Conservation (phyloP, 1,140 invertebrate species). For the Aphelenchoides fujianensis region DNA sequence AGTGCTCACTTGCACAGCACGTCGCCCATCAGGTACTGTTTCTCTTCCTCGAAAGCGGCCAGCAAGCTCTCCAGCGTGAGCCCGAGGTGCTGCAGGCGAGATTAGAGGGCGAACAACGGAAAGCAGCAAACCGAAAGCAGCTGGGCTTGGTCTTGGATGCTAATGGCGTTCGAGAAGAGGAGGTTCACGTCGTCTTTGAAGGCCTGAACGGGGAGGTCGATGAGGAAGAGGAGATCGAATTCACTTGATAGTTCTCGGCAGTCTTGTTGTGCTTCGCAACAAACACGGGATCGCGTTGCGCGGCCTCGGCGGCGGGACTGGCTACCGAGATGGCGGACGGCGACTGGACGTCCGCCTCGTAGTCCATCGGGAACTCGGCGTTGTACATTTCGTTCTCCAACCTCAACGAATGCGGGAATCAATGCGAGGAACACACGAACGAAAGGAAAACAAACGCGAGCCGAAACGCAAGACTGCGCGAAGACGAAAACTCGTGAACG, state of each 20-base stretch:
- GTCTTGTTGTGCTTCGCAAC: slow-evolving; percentile 55
- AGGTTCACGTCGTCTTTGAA: slow-evolving; percentile 60
- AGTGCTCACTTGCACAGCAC: slow-evolving; percentile 28
- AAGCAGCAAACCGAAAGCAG: slow-evolving; percentile 31
- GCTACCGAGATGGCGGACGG: slow-evolving; percentile 7
- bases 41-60: slow-evolving; percentile 57
- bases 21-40: slow-evolving; percentile 59
- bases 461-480: not conserved
- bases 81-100: slow-evolving; percentile 47
- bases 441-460: not conserved
- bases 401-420: not conserved
- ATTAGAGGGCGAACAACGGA: slow-evolving; percentile 5
- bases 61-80: slow-evolving; percentile 34
- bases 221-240: not conserved
- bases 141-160: slow-evolving; percentile 43
- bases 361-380: slow-evolving; percentile 27
- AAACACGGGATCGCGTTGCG: slow-evolving; percentile 43
- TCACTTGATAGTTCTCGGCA: slow-evolving; percentile 57
- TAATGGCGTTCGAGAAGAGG: slow-evolving; percentile 45
- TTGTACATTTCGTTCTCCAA: slow-evolving; percentile 11
- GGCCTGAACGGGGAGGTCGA: slow-evolving; percentile 26
- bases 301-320: slow-evolving; percentile 32
- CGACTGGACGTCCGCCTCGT: slow-evolving; percentile 19
- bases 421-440: not conserved
- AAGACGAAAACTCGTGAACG: not conserved